Conservation (phyloP, 2,113 vertebrate species). For the Anser brachyrhynchus region DNA sequence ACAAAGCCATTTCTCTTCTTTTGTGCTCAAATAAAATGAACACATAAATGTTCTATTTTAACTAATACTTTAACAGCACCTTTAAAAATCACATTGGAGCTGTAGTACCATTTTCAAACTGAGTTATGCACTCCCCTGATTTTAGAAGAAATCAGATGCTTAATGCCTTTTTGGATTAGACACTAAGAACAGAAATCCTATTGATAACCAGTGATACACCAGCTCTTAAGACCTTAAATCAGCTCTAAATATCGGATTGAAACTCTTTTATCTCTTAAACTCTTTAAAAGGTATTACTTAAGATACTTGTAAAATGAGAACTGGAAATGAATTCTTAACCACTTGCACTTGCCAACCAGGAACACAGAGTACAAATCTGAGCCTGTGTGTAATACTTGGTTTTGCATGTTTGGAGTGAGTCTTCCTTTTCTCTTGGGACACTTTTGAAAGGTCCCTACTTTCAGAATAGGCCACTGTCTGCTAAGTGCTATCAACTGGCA, state of each 20-base stretch:
- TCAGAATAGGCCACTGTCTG: background rate
- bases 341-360: background rate
- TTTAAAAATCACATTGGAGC: background rate
- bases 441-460: constrained; percentile 32
- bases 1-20: background rate
- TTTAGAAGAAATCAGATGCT: background rate
- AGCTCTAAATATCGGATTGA: constrained; percentile 7
- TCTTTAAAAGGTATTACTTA: background rate
- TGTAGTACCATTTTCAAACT: background rate
- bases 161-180: background rate
- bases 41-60: background rate
- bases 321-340: background rate
- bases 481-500: constrained; percentile 33
- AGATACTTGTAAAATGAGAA: background rate
- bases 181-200: background rate
- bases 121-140: background rate
- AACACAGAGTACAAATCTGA: background rate
- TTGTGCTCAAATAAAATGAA: background rate
- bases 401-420: background rate
- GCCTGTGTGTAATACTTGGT: background rate
- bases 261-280: background rate
- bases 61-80: background rate
- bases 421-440: background rate
- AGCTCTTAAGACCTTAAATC: background rate
- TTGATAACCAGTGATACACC: background rate